Conservation (phyloP, 2,888 invertebrate genomes). For the Phalangium opilio region DNA sequence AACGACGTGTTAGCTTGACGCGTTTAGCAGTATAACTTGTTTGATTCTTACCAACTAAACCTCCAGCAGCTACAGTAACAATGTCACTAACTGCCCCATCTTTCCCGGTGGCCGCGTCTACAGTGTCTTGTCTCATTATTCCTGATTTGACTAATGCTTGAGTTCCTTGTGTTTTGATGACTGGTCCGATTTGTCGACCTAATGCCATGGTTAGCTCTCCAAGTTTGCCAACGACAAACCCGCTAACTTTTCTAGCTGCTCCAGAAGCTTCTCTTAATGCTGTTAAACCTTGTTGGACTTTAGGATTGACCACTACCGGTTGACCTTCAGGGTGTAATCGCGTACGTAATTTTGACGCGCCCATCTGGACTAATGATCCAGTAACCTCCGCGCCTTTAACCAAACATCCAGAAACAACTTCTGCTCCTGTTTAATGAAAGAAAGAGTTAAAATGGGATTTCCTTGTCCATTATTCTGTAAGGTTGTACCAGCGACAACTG, state of each 20-base stretch:
- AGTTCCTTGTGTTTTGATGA: slow-evolving; percentile 47
- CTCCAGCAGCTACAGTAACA: slow-evolving; percentile 51
- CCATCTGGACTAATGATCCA: slow-evolving; percentile 41
- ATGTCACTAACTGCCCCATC: slow-evolving; percentile 34
- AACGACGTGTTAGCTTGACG: neutral
- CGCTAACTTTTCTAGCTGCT: slow-evolving; percentile 50
- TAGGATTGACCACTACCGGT: slow-evolving; percentile 38
- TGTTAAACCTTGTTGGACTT: slow-evolving; percentile 42
- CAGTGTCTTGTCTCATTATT: slow-evolving; percentile 37
- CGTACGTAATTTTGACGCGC: slow-evolving; percentile 45
- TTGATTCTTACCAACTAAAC: slow-evolving; percentile 39
- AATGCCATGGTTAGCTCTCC: slow-evolving; percentile 50
- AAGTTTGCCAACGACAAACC: slow-evolving; percentile 43
- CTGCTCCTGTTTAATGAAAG: slow-evolving; percentile 38
- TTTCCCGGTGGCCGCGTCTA: slow-evolving; percentile 34
- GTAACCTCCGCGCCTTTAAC: slow-evolving; percentile 50
- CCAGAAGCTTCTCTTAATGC: slow-evolving; percentile 50
- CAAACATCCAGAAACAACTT: slow-evolving; percentile 48
- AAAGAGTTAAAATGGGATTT: neutral
- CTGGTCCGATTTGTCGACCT: slow-evolving; percentile 50
- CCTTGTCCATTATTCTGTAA: neutral
- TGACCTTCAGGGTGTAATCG: slow-evolving; percentile 34
- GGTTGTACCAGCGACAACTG: slow-evolving; percentile 30
- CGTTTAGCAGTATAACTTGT: too few species aligned
- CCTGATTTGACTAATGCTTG: slow-evolving; percentile 39